Percentiles rank a stretch among this genome's conserved stretches.
Evolutionary conservation across 2,888 invertebrate genomes (phyloP).

Genomic region (Eudasyphora cyanicolor): DNA sequence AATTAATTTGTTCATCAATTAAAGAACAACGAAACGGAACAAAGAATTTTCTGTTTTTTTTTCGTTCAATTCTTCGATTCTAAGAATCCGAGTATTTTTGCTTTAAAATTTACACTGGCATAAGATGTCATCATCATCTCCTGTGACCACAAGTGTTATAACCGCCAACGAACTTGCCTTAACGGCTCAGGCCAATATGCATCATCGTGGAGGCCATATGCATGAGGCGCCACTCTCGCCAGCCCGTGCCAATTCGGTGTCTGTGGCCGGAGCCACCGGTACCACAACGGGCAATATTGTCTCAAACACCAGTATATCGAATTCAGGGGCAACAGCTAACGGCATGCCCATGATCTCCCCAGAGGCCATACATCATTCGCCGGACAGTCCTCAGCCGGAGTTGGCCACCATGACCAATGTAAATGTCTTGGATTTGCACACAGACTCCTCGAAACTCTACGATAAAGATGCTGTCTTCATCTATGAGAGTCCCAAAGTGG

Average conservation of each 20-base stretch:
- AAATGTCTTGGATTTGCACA: conserved; percentile 87
- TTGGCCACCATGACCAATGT: conserved; percentile 94
- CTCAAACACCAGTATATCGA: conserved; percentile 70
- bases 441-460: conserved; percentile 77
- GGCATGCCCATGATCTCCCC: conserved; percentile 76
- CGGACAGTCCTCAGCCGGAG: conserved; percentile 87
- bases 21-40: background rate
- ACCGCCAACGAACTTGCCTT: conserved; percentile 77
- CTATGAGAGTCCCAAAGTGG: conserved; percentile 78
- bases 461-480: conserved; percentile 80
- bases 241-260: conserved; percentile 54
- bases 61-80: conserved; percentile 49
- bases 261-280: conserved; percentile 62
- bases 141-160: conserved; percentile 77
- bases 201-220: conserved; percentile 65
- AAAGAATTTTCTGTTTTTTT: background rate
- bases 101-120: conserved; percentile 45
- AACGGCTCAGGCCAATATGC: conserved; percentile 68
- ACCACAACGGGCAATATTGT: conserved; percentile 70
- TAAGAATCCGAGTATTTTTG: conserved; percentile 38
- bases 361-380: conserved; percentile 79
- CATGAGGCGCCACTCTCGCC: conserved; percentile 64
- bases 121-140: conserved; percentile 76
- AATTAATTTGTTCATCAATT: conserved; percentile 33
- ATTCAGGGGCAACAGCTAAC: conserved; percentile 73